Evolutionary conservation across 2,113 vertebrate species (phyloP), one percentile per base, ranked within the genome.

Genomic region (Gopherus flavomarginatus): DNA sequence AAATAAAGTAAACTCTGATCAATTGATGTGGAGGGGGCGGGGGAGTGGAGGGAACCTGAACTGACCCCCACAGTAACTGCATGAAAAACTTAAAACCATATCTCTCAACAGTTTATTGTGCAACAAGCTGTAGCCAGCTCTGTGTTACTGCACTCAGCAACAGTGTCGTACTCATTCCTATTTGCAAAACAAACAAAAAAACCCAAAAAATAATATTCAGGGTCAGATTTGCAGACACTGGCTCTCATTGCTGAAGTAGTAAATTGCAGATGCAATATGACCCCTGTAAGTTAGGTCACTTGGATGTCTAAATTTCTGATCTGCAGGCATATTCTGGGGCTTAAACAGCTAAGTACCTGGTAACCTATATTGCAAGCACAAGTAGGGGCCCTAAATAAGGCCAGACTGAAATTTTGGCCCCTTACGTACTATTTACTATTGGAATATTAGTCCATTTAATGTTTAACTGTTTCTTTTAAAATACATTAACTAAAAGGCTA

Each of bases 1-100:
- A 95, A 86, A 77, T 44, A 56, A 47, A 89, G 3, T 24, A 84
- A 86, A 90, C 95, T 49, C 4, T 24, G 29, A 92, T 54, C 38
- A 4, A 80, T 44, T 35, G 0, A 0, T 42, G 44, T 27, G 62
- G 29, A 11, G 5, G 57, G 29, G 27, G 11, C 44, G 2, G 5
- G 14, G 53, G 19, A 22, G 21, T 21, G 53, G 53, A 22, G 53
- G 53, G 38, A 10, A 78, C 22, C 24, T 31, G 17, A 62, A 85
- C 31, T 59, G 56, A 10, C 10, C 79, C 53, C 59, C 24, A 80
- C 14, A 17, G 3, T 44, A 85, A 83, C 6, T 7, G 56, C 6
- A 92, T 49, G n/a, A 17, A 92, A 38, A 77, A 2, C 0, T 49
- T 27, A 22, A 53, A 47, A 14, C 26, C 53, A 44, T 29, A 47